Conservation (phyloP, 2,113 vertebrate species). For the Grammomys dolichurus region DNA sequence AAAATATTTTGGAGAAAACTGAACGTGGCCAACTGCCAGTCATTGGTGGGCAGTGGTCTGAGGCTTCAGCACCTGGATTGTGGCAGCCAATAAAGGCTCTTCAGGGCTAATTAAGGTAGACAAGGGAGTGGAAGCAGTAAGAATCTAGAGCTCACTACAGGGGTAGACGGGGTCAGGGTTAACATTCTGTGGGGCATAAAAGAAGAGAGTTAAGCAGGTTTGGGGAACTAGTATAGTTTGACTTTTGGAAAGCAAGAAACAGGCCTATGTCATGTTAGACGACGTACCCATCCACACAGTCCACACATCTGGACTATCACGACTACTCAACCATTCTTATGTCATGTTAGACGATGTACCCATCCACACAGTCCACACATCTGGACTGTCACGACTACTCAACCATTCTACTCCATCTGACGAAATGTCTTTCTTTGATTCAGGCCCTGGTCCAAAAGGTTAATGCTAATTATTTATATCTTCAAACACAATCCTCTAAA, state of each 20-base stretch:
- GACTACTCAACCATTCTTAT: slow-evolving; percentile 10
- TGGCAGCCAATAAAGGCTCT: neutral
- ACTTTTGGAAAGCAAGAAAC: neutral
- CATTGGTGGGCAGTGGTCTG: neutral
- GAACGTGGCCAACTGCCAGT: neutral
- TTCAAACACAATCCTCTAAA: slow-evolving; percentile 16
- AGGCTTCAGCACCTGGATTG: neutral
- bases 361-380: neutral
- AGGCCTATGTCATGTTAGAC: neutral
- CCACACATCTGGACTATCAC: neutral
- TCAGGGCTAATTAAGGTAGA: neutral
- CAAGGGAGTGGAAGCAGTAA: neutral
- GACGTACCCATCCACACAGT: neutral
- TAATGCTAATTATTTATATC: slow-evolving; percentile 30
- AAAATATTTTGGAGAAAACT: neutral
- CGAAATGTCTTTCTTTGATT: slow-evolving; percentile 24
- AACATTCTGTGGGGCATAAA: neutral
- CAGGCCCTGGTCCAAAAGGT: neutral
- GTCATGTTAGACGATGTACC: too few species aligned
- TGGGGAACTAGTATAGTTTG: neutral
- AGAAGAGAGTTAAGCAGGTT: neutral
- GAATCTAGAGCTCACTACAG: neutral
- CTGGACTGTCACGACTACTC: neutral
- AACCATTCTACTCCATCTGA: slow-evolving; percentile 11
- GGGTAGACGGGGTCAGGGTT: too few species aligned